These are phyloP conservation scores for Phrixothrix hirtus DNA, from an alignment of 2,888 invertebrate species.

Conservation along the genomic window DNA sequence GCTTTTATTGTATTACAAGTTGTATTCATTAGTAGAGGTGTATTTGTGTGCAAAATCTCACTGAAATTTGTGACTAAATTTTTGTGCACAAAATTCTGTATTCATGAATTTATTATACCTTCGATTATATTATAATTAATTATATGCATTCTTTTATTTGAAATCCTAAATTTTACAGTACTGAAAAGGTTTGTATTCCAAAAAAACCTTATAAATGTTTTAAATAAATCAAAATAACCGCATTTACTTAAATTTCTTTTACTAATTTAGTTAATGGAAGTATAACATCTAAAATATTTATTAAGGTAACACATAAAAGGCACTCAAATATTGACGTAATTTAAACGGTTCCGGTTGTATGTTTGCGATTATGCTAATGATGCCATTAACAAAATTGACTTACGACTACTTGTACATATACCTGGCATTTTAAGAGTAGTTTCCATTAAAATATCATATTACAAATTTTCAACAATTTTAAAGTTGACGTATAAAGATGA, in stretches of 20 bases:
- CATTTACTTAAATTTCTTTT: neutral
- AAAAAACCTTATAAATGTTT: no score
- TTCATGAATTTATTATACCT: no score
- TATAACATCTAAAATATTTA: neutral
- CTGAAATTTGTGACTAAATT: no score
- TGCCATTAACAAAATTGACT: constrained; percentile 34
- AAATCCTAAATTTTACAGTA: no score
- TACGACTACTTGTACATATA: constrained; percentile 9
- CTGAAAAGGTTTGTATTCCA: no score
- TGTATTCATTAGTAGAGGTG: constrained; percentile 5
- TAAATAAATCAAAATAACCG: neutral
- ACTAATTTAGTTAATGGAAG: neutral
- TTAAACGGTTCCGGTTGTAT: constrained; percentile 4
- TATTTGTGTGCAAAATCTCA: constrained; percentile 5
- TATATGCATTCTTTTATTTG: no score
- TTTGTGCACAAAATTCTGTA: no score
- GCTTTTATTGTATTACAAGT: constrained; percentile 15
- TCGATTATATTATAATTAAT: no score
- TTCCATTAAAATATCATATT: neutral
- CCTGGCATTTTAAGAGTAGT: neutral
- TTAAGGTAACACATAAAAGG: neutral
- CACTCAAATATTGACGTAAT: constrained; percentile 9
- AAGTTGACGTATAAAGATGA: neutral
- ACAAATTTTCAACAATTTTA: neutral
- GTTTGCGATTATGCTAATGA: constrained; percentile 34